Conservation (phyloP, 2,113 vertebrate genomes). For the Tilapia sparmanii region DNA sequence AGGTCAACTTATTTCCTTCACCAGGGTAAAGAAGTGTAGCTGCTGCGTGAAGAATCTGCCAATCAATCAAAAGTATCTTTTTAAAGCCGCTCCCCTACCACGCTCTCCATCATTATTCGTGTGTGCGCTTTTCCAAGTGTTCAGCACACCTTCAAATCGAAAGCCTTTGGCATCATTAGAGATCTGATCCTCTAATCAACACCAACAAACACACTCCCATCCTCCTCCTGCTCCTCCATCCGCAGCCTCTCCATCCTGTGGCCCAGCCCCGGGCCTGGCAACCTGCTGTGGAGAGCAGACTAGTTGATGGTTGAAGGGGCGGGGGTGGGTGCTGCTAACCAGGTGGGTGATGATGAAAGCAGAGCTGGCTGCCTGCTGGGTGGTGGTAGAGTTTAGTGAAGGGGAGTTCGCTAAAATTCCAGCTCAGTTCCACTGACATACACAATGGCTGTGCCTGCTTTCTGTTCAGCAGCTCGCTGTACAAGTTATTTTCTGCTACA, state of each 20-base stretch:
- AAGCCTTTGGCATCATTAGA: constrained; percentile 44
- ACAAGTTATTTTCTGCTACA: constrained; percentile 10
- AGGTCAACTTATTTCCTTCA: neutral
- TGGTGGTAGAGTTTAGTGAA: neutral
- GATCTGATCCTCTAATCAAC: constrained; percentile 60
- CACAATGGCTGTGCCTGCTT: neutral
- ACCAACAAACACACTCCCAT: constrained; percentile 34
- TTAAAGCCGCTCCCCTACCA: neutral
- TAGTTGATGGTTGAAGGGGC: neutral
- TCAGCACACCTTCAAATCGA: neutral
- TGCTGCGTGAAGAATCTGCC: neutral
- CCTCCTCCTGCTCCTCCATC: neutral
- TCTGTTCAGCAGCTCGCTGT: neutral
- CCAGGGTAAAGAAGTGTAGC: neutral
- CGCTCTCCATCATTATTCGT: neutral
- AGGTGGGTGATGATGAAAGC: constrained; percentile 33
- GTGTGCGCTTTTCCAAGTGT: neutral
- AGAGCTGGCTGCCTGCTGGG: neutral
- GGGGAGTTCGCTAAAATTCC: neutral
- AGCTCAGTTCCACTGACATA: neutral
- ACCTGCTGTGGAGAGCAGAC: constrained; percentile 14
- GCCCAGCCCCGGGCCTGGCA: neutral
- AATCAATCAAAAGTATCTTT: constrained; percentile 8
- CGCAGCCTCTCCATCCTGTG: neutral
- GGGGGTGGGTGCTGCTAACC: constrained; percentile 4